Evolutionary conservation across 2,113 vertebrate genomes (phyloP), one percentile per base, ranked within the genome.

Genomic region (Thryonomys swinderianus): DNA sequence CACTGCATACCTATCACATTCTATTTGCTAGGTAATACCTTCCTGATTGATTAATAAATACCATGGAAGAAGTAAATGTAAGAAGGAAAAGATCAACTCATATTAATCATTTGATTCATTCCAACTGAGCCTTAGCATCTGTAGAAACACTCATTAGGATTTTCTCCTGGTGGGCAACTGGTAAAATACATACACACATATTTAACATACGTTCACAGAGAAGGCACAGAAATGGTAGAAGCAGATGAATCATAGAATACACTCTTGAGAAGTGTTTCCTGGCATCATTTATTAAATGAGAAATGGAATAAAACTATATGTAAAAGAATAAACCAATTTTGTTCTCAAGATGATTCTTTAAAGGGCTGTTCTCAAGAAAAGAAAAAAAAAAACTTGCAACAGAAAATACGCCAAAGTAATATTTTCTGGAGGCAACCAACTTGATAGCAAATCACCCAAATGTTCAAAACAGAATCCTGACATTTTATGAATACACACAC

Each of bases 11-110:
- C 59, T 76, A 59, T 0, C 32, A 34, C 48, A 48, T 57, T 40
- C 73, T 51, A 76, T 40, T 64, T 94, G 87, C 86, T 96, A 85
- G 48, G 2, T 34, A 53, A 85, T 34, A 62, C 95, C 89, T 66
- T 96, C 87, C 90, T 82, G 90, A 95, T 27, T 82, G 95, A 96
- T 94, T 95, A 86, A 91, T 79, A 97, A 97, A 96, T 13, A 83
- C 61, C 13, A 85, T 69, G 89, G 94, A 81, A 96, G 82, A 96
- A 96, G n/a, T 3, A 1, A 55, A 96, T 4, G 48, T 2, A 69
- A 51, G 71, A 97, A 1, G 74, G 61, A 96, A 88, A 95, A 79
- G 80, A 94, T 32, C 86, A 74, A 71, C 53, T 85, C 62, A 30
- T 55, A 79, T 71, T 93, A 93, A 93, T 85, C 83, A 96, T 87